These are phyloP conservation scores for Diacarnus erythraeanus DNA, from an alignment of 37 sponge, comb jelly and placozoan species.

Conservation along the genomic window DNA sequence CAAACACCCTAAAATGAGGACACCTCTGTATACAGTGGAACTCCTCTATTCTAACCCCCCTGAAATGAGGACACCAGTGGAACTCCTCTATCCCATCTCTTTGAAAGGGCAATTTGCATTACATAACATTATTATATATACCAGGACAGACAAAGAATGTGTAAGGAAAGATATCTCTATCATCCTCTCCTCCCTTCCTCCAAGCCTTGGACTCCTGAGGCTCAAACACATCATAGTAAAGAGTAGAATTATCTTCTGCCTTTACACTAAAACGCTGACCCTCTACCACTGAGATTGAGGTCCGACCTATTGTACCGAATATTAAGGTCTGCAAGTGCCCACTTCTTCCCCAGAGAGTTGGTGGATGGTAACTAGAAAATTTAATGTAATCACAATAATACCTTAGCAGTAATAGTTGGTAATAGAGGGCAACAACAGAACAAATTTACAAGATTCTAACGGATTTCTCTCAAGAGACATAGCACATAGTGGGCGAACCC, in stretches of 20 bases:
- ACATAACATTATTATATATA: too few species aligned
- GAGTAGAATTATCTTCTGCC: constrained; percentile 71
- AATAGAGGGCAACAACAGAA: neutral
- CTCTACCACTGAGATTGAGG: neutral
- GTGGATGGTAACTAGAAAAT: constrained; percentile 74
- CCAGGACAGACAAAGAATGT: constrained; percentile 63
- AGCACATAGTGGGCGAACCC: too few species aligned
- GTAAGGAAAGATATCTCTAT: neutral
- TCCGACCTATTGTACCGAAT: constrained; percentile 65
- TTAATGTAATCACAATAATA: too few species aligned
- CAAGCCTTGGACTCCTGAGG: constrained; percentile 16
- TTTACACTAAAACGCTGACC: constrained; percentile 33
- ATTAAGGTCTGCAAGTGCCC: constrained; percentile 84
- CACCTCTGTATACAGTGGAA: too few species aligned
- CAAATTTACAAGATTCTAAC: too few species aligned
- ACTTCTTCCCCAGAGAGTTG: constrained; percentile 83
- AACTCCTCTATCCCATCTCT: too few species aligned
- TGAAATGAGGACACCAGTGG: too few species aligned
- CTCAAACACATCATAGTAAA: constrained; percentile 78
- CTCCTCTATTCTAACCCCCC: too few species aligned
- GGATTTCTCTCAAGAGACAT: too few species aligned
- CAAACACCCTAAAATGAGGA: too few species aligned
- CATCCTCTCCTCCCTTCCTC: neutral
- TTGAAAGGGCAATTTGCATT: too few species aligned
- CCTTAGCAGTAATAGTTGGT: neutral